A percentile compares a stretch with the other conserved stretches of the same genome.
Evolutionary conservation across 2,797 vertebrate genomes (phyloP).

Genomic region (Parauchenoglanis ngamensis): DNA sequence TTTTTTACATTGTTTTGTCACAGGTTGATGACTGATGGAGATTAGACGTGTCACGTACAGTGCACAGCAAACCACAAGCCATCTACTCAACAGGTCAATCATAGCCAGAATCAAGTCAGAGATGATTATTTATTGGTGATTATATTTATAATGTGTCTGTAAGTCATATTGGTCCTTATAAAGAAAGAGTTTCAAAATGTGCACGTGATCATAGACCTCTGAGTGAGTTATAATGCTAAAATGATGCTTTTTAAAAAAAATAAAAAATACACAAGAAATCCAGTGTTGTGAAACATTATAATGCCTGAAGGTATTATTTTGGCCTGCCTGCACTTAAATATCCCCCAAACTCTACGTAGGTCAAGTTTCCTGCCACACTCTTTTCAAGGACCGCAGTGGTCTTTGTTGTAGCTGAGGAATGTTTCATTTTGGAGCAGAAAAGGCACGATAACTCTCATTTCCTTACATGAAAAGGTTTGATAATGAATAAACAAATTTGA

Average conservation of each 20-base stretch:
- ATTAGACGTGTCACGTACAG: background rate
- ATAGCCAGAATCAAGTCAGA: background rate
- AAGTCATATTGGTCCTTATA: background rate
- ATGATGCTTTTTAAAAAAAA: background rate
- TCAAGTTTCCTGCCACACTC: background rate
- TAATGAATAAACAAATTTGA: constrained; percentile 32
- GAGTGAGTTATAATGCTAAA: background rate
- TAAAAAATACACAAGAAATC: background rate
- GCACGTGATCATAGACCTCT: background rate
- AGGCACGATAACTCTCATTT: constrained; percentile 19
- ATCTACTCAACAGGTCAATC: background rate
- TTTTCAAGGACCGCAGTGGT: background rate
- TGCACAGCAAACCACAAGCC: background rate
- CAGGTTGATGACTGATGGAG: constrained; percentile 29
- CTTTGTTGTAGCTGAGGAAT: background rate
- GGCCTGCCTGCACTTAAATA: background rate
- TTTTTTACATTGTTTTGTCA: constrained; percentile 58
- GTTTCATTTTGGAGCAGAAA: constrained; percentile 5
- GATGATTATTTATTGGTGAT: background rate
- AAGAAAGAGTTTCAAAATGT: background rate
- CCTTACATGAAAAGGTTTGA: constrained; percentile 1
- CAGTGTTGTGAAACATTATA: background rate
- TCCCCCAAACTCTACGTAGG: background rate
- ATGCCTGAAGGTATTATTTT: background rate
- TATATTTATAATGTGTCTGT: background rate